phyloP scores from a whole-genome alignment of 2,797 vertebrate genomes.

The Aselliscus stoliczkanus region DNA sequence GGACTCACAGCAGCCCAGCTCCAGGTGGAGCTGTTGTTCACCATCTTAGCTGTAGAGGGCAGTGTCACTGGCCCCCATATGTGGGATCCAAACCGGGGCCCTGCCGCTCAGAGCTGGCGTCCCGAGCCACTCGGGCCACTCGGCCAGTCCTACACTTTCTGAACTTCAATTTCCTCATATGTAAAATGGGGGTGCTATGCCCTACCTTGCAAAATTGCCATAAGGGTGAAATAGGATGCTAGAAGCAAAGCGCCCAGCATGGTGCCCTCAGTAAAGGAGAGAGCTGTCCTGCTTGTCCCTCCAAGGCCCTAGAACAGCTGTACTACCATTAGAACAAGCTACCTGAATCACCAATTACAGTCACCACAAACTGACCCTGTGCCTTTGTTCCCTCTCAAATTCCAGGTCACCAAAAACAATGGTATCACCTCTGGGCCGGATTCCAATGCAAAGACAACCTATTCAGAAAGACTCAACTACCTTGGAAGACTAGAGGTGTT shows the following conservation, averaged over 20 bases:
- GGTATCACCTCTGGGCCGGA: slow-evolving; percentile 64
- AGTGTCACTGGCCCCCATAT: too few relatives aligned
- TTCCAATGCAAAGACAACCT: slow-evolving; percentile 74
- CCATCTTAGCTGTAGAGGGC: too few relatives aligned
- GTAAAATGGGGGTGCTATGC: background rate
- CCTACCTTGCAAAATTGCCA: background rate
- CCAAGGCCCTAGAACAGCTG: background rate
- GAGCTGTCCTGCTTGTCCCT: background rate
- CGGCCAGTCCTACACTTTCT: too few relatives aligned
- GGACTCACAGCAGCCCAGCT: too few relatives aligned
- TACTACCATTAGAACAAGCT: background rate
- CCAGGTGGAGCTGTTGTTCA: too few relatives aligned
- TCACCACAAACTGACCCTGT: background rate
- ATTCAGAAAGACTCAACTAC: slow-evolving; percentile 78
- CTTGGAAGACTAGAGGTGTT: slow-evolving; percentile 80
- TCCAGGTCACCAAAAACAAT: slow-evolving; percentile 67
- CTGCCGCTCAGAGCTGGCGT: too few relatives aligned
- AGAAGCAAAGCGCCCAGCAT: background rate
- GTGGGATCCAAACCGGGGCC: too few relatives aligned
- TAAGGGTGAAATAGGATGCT: background rate
- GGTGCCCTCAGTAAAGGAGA: slow-evolving; percentile 30
- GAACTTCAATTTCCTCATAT: background rate
- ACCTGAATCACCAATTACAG: background rate
- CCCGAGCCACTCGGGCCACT: too few relatives aligned
- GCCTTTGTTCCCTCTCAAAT: slow-evolving; percentile 39